Base-by-base conservation (phyloP, 1,140 invertebrate species). In the Lepidurus couesii region DNA sequence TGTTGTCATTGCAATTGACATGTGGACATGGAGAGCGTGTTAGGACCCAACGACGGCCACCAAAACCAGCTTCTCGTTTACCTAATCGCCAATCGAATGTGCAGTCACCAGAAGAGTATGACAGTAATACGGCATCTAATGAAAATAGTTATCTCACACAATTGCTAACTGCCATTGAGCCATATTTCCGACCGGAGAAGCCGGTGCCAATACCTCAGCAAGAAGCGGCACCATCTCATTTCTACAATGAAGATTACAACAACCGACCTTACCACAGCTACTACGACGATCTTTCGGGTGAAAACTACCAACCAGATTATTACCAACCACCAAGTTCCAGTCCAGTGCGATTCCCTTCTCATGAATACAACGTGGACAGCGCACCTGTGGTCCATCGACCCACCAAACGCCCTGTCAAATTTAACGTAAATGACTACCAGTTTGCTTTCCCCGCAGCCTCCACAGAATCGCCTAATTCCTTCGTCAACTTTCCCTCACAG, bases 391-490 rank as follows among this genome's bases (percentile, higher is more conserved):
- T 21, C 16, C 53, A 65, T 13, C 53, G 53, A 13, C 53, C 53
- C 1, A 65, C 53, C 53, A 65, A 9, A 21, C 53, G 53, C 53
- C 53, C 53, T 13, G 21, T 65, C 8, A 65, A 65, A 16, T 65
- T 65, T 65, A 65, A 65, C 53, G 53, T 65, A 7, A 65, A 65
- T 21, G n/a, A 65, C 53, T 65, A 65, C 9, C 53, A 65, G 53
- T 65, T 65, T 21, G 53, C 53, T 13, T 65, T 65, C 21, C 53
- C 53, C 13, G 7, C 53, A 9, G 53, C 53, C 16, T n/a, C 53
- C n/a, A 65, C 53, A 16, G 16, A 13, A 16, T 13, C 21, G n/a
- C 8, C 53, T 4, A 65, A 65, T 16, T 13, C 53, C 21, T 65
- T n/a, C 13, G 53, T 65, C 53, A 65, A 65, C 13, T 65, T 65